These are phyloP conservation scores for Sinonovacula constricta DNA, from an alignment of 1,140 invertebrate species.

Conservation along the genomic window DNA sequence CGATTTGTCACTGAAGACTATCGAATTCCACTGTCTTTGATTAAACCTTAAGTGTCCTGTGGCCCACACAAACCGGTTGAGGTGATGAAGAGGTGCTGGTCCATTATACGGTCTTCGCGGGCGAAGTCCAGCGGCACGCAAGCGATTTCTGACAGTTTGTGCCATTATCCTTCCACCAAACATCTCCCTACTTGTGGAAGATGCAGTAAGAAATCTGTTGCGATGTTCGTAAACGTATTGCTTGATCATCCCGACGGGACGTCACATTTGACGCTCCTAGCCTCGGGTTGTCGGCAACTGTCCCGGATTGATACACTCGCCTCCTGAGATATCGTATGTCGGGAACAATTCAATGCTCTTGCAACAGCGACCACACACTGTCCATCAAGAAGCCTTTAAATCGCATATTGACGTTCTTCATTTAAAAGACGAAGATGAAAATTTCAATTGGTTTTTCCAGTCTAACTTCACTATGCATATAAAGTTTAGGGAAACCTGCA, in stretches of 20 bases:
- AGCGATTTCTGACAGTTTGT: too few species aligned
- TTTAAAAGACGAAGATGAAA: slow-evolving; percentile 2
- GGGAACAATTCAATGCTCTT: too few species aligned
- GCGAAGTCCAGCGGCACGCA: too few species aligned
- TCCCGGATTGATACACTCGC: slow-evolving; percentile 11
- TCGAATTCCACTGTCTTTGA: too few species aligned
- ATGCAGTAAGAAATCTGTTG: not conserved
- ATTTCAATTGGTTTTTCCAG: slow-evolving; percentile 20
- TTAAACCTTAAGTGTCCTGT: too few species aligned
- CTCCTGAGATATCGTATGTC: too few species aligned
- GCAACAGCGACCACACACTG: slow-evolving; percentile 1
- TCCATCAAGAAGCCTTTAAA: not conserved
- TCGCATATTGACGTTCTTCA: not conserved
- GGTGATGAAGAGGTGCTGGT: not conserved
- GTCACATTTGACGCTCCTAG: too few species aligned
- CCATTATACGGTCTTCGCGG: not conserved
- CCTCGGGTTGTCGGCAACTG: slow-evolving; percentile 1
- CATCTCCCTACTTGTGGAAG: not conserved
- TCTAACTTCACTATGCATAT: slow-evolving; percentile 15
- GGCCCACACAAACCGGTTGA: too few species aligned
- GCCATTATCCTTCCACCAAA: not conserved
- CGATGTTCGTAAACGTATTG: not conserved
- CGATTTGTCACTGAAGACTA: too few species aligned
- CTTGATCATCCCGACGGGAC: not conserved
- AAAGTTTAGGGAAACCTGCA: slow-evolving; percentile 9